Conservation (phyloP, 2,113 vertebrate species). For the Megaceryle maxima region DNA sequence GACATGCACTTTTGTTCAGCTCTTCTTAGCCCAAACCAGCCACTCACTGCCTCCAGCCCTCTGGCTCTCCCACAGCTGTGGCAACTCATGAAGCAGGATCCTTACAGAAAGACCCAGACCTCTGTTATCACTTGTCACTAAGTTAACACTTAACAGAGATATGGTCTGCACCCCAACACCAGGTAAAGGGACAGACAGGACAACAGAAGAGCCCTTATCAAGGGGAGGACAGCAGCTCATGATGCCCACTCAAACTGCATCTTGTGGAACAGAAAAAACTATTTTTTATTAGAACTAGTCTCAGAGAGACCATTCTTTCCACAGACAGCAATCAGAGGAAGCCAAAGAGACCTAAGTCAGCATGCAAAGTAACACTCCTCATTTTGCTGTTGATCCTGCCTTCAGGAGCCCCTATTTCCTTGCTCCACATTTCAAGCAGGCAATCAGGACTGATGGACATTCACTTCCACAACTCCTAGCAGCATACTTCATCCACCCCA, state of each 20-base stretch:
- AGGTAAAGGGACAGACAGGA: fast-evolving
- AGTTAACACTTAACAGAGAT: not conserved
- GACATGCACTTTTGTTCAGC: not conserved
- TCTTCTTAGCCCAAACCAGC: not conserved
- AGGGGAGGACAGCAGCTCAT: not conserved
- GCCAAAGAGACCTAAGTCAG: not conserved
- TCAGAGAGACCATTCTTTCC: not conserved
- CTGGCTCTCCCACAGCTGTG: not conserved
- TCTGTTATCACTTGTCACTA: too few species aligned
- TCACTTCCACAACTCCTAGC: not conserved
- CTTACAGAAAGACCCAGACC: not conserved
- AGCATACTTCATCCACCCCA: not conserved
- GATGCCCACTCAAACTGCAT: not conserved
- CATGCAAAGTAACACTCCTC: not conserved
- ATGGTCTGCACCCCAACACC: not conserved
- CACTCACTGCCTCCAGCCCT: not conserved
- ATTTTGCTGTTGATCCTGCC: not conserved
- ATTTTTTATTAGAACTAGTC: not conserved
- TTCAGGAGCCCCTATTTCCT: not conserved
- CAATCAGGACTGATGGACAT: fast-evolving
- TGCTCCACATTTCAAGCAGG: not conserved
- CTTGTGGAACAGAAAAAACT: not conserved
- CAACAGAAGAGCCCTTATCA: not conserved
- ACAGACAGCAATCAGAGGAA: not conserved
- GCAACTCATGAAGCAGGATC: not conserved